Conservation (phyloP, 2,888 invertebrate genomes). For the Dryobota labecula region DNA sequence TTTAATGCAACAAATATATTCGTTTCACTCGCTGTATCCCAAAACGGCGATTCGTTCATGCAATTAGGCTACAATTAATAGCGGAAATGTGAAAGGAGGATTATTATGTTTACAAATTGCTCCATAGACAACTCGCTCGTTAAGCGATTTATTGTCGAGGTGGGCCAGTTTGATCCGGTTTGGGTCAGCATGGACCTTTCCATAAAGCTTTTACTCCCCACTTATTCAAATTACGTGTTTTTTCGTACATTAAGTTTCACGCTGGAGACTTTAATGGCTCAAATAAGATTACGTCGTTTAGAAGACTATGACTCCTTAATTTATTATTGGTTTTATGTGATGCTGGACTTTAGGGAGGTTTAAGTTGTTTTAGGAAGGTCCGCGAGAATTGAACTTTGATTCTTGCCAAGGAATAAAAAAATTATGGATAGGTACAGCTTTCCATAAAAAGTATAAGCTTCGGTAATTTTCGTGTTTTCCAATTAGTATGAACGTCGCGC, state of each 20-base stretch:
- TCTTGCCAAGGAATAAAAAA: background rate
- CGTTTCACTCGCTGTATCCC: conserved; percentile 55
- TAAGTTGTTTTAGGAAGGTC: conserved; percentile 30
- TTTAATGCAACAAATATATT: conserved; percentile 21
- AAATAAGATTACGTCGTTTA: conserved; percentile 51
- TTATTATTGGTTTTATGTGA: conserved; percentile 53
- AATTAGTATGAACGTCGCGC: no score
- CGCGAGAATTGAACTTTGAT: conserved; percentile 24
- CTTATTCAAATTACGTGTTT: conserved; percentile 62
- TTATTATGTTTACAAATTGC: conserved; percentile 74
- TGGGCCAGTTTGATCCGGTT: conserved; percentile 51
- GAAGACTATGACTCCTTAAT: conserved; percentile 43
- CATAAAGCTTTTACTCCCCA: conserved; percentile 56
- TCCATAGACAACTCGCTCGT: conserved; percentile 65
- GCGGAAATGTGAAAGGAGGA: conserved; percentile 69
- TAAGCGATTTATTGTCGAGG: conserved; percentile 67
- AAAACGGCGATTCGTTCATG: conserved; percentile 66
- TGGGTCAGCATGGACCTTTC: conserved; percentile 48
- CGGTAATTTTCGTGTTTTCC: no score
- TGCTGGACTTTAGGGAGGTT: conserved; percentile 41
- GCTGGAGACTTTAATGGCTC: conserved; percentile 51
- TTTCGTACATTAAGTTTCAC: conserved; percentile 55
- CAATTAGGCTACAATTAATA: conserved; percentile 73
- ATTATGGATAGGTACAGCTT: no score
- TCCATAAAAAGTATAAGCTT: no score